Base-by-base conservation (phyloP, 2,888 invertebrate genomes). In the Deilephila elpenor region DNA sequence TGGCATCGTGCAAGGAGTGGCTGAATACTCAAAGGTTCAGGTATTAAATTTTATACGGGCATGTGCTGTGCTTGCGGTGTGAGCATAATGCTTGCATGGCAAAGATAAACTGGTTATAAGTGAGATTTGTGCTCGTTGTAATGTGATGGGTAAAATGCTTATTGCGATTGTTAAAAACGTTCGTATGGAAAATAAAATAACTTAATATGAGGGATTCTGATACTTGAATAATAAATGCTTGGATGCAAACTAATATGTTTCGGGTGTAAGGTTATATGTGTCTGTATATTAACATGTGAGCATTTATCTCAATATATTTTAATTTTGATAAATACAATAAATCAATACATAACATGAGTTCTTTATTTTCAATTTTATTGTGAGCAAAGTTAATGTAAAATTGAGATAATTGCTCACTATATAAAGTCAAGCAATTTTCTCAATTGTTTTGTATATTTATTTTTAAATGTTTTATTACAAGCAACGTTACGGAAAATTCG, bases 1-100 rank as follows among this genome's bases (percentile, higher is more conserved):
- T 97, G 96, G 97, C 97, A 79, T 99, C 99, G 80, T 99, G 99
- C 94, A 99, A 98, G 89, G 97, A 99, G 76, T 99, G 99, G 99
- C 99, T 99, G 83, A 96, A 97, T 79, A 89, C 95, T 32, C 97
- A 97, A 89, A 96, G 96, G 80, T 94, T 95, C 72, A 96, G 96
- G 97, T 93, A 88, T 72, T 73, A 51, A 62, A 19, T 70, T 70
- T 70, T 64, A 37, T 44, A 44, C 72, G 56, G 71, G 71, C 71
- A 73, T 62, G n/a, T 44, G 72, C 71, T 1, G 67, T 67, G 67
- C 67, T 67, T 67, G 14, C 20, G 25, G 14, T 51, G 20, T 29
- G 34, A 71, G n/a, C 2, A n/a, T 19, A 29, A n/a, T 62, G 64
- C 64, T 62, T 37, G 44, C 8, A 11, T 25, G 4, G 25, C n/a